Percentiles rank a stretch among this genome's conserved stretches.
phyloP scores from a whole-genome alignment of 2,888 invertebrate species.

The Rotaria macrura region DNA sequence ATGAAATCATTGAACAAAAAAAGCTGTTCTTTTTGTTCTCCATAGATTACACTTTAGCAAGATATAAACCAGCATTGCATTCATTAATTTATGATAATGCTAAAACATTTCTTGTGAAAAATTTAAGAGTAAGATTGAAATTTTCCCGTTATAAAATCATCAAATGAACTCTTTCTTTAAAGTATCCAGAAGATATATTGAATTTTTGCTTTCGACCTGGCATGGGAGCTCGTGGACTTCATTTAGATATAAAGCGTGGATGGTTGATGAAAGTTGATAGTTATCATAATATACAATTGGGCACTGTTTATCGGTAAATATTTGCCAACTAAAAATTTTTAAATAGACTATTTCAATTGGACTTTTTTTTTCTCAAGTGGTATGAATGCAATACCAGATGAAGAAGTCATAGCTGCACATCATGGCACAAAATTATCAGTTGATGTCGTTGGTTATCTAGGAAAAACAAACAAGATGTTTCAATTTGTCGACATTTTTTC shows the following conservation, averaged over 20 bases:
- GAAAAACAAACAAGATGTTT: constrained; percentile 61
- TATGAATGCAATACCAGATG: constrained; percentile 65
- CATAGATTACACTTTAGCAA: constrained; percentile 80
- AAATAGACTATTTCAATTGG: neutral
- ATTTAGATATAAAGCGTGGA: constrained; percentile 91
- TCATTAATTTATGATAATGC: constrained; percentile 79
- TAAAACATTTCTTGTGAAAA: constrained; percentile 67
- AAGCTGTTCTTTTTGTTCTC: too few relatives aligned
- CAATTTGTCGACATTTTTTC: constrained; percentile 91
- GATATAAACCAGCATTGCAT: constrained; percentile 79
- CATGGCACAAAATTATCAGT: constrained; percentile 52
- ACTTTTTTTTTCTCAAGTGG: constrained; percentile 55
- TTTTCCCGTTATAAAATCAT: neutral
- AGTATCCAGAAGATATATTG: constrained; percentile 71
- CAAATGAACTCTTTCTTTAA: constrained; percentile 50
- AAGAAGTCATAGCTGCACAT: constrained; percentile 73
- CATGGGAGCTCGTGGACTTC: constrained; percentile 89
- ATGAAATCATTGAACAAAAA: neutral
- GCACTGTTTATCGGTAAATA: constrained; percentile 65
- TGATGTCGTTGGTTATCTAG: constrained; percentile 39
- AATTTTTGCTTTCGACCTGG: constrained; percentile 75
- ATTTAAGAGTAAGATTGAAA: constrained; percentile 24
- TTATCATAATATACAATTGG: constrained; percentile 88
- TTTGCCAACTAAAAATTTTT: neutral
- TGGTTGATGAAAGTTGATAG: constrained; percentile 83